Evolutionary conservation across 1,140 invertebrate species (phyloP), one percentile per base, ranked within the genome.

Genomic region (Drosophila nigrodunni): DNA sequence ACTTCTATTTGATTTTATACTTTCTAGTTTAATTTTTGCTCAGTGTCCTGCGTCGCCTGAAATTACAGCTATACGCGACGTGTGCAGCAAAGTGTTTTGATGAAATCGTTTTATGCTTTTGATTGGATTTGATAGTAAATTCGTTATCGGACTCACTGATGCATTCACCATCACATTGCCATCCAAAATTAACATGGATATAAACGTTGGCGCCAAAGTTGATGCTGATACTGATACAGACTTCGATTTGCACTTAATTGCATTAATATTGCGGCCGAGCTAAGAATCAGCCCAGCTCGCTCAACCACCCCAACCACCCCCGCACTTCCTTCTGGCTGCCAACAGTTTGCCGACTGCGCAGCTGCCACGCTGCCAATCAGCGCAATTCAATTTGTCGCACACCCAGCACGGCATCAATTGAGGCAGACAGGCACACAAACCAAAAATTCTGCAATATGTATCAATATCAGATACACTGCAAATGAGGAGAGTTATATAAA

Each of bases 211-310:
- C 21, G 35, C 18, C n/a, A 70, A 64, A 70, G 74, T 72, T 44
- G 65, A 65, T 30, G 2, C n/a, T 37, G 52, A 37, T 75, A 71
- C 35, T 60, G 68, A 66, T 55, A 65, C 44, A 61, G 62, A 77
- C 77, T 79, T 69, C 77, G 81, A 83, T 82, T 82, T 79, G 71
- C 83, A 78, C 65, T 87, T 87, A 87, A 87, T 87, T 87, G 82
- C 82, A 87, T 88, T 87, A 87, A 88, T 80, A 78, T 77, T 82
- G 72, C 43, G 82, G 71, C 66, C 54, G 49, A 43, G 43, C 47
- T 65, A 74, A 82, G 76, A 74, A 76, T 55, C 68, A 58, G 21
- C 65, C 18, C 18, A 21, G 18, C 18, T 21, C 18, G 1, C 18
- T 21, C 18, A 21, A 1, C 18, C 18, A 21, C 18, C 18, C 18